These are phyloP conservation scores for Sminthurides aquaticus DNA, from an alignment of 2,888 invertebrate genomes.

Conservation along the genomic window DNA sequence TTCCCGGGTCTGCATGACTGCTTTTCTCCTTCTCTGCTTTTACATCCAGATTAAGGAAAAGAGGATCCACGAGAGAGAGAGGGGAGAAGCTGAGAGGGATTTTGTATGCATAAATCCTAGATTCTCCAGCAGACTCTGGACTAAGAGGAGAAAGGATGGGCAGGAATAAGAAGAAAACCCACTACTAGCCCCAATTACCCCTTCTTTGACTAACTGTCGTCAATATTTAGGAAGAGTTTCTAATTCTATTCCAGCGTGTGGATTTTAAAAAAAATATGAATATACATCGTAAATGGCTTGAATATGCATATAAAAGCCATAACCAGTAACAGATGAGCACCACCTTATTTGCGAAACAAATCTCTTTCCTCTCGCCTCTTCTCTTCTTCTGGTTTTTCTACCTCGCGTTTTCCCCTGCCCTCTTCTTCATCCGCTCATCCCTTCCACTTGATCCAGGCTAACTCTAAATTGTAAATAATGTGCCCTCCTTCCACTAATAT, in stretches of 20 bases:
- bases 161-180: not conserved
- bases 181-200: not conserved
- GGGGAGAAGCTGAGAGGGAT: not conserved
- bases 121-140: not conserved
- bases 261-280: too few species aligned
- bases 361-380: too few species aligned
- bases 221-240: not conserved
- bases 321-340: not conserved
- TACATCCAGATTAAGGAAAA: not conserved
- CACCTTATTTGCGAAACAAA: not conserved
- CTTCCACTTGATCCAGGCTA: too few species aligned
- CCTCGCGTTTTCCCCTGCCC: too few species aligned
- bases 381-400: too few species aligned
- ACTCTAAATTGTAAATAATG: too few species aligned
- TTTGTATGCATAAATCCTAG: not conserved
- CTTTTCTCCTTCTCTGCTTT: not conserved
- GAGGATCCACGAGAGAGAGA: not conserved
- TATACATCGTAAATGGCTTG: too few species aligned
- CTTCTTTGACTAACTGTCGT: not conserved
- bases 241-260: not conserved
- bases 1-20: not conserved
- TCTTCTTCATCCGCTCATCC: too few species aligned
- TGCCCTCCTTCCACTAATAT: too few species aligned
- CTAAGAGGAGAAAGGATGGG: not conserved
- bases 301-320: not conserved